phyloP scores from a whole-genome alignment of 2,888 invertebrate genomes.

The Sceliomorpha sp. region DNA sequence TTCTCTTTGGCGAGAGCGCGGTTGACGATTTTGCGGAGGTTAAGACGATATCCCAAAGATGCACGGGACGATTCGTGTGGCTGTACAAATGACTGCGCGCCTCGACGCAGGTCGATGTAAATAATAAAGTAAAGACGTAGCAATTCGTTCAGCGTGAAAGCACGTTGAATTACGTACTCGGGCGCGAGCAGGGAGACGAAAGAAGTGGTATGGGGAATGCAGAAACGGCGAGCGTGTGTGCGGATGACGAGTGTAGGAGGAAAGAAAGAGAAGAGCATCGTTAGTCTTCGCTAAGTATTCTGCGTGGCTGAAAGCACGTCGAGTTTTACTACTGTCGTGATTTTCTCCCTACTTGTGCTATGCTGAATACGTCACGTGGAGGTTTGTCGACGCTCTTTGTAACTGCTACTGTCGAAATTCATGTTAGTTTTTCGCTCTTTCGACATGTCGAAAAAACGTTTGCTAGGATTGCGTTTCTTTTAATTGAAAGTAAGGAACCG shows the following conservation, averaged over 20 bases:
- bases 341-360: constrained; percentile 13
- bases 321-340: constrained; percentile 43
- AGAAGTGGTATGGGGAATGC: constrained; percentile 14
- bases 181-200: constrained; percentile 11
- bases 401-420: constrained; percentile 5
- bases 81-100: constrained; percentile 20
- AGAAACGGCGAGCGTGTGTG: constrained; percentile 16
- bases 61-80: constrained; percentile 7
- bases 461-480: no score
- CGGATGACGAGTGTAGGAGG: constrained; percentile 6
- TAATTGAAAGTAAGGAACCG: background rate
- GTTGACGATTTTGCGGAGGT: constrained; percentile 7
- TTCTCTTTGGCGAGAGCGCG: constrained; percentile 3
- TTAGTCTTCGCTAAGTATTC: constrained; percentile 38
- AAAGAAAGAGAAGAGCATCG: constrained; percentile 24
- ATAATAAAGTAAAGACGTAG: constrained; percentile 50
- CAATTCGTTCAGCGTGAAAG: constrained; percentile 42
- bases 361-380: constrained; percentile 6
- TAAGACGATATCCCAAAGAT: constrained; percentile 13
- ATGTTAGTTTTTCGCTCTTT: no score
- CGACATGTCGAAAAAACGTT: no score
- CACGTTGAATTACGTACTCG: constrained; percentile 29
- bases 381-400: constrained; percentile 10
- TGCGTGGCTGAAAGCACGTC: constrained; percentile 37
- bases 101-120: constrained; percentile 37